Evolutionary conservation across 1,140 invertebrate genomes (phyloP), one percentile per base, ranked within the genome.

Genomic region (Riptortus pedestris): DNA sequence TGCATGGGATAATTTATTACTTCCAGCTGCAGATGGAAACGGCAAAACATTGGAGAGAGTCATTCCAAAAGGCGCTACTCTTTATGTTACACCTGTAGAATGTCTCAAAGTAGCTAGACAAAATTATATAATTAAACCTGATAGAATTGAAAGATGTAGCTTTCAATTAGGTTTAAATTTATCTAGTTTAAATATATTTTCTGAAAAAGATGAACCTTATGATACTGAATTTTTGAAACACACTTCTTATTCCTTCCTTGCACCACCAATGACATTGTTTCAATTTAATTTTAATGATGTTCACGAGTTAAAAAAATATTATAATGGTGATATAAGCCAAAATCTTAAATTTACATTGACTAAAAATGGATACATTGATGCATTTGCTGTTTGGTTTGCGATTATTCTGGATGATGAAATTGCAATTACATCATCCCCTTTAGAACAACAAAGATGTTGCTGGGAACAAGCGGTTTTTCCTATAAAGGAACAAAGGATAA

Each of bases 351-450:
- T 67, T 29, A 51, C 24, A 12, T 51, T 45, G 20, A 63, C 45
- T 22, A 11, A 28, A n/a, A 18, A 48, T 45, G 83, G 83, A n/a
- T 72, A 71, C 55, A 69, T 86, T 5, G 83, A 87, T 77, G 80
- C 79, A 22, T 73, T 87, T 45, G 79, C 81, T 29, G 77, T 84
- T 12, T 89, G 84, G 84, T 91, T 90, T 74, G 81, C 85, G 70
- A 75, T 90, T 58, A 72, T 84, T 71, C 74, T 91, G n/a, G 81
- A 85, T 70, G 79, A 85, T 18, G 77, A 81, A 47, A 79, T 82
- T 26, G 78, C 71, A 2, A 75, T 89, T 33, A 80, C 75, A 66
- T 79, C 79, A 14, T 74, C 76, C 4, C 75, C 76, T 16, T 7
- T 18, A 18, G 4, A 2, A 4, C n/a, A 38, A 14, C n/a, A 16